These are phyloP conservation scores for Oscheius onirici DNA, from an alignment of 2,888 invertebrate species.

Conservation along the genomic window DNA sequence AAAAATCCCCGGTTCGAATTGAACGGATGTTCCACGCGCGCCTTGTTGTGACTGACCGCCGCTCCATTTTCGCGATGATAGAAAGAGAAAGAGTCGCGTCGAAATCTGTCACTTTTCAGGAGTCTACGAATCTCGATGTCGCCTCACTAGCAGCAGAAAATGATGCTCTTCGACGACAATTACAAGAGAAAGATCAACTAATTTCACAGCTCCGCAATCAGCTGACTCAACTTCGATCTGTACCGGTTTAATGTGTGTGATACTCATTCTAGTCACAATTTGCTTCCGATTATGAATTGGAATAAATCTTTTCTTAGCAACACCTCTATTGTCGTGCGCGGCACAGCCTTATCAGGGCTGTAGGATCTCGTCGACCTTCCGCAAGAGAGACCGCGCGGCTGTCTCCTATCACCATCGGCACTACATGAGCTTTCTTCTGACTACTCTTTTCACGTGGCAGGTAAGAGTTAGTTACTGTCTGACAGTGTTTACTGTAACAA, in stretches of 20 bases:
- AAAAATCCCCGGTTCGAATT: neutral
- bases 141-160: conserved; percentile 34
- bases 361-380: conserved; percentile 24
- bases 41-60: conserved; percentile 4
- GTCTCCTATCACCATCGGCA: conserved; percentile 11
- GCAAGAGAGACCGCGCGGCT: conserved; percentile 10
- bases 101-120: conserved; percentile 3
- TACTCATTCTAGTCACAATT: conserved; percentile 11
- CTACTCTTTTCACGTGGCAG: neutral
- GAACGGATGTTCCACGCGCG: neutral
- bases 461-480: too few relatives aligned
- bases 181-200: conserved; percentile 37
- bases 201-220: conserved; percentile 31
- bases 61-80: conserved; percentile 9
- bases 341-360: conserved; percentile 17
- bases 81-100: neutral
- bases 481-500: too few relatives aligned
- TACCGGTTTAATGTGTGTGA: conserved; percentile 27
- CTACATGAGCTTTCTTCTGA: neutral
- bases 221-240: conserved; percentile 15
- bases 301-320: conserved; percentile 2
- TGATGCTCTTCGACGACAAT: conserved; percentile 39
- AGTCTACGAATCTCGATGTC: neutral
- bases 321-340: conserved; percentile 4
- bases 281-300: conserved; percentile 16